Conservation (phyloP, 2,888 invertebrate species). For the Xanthia icteritia region DNA sequence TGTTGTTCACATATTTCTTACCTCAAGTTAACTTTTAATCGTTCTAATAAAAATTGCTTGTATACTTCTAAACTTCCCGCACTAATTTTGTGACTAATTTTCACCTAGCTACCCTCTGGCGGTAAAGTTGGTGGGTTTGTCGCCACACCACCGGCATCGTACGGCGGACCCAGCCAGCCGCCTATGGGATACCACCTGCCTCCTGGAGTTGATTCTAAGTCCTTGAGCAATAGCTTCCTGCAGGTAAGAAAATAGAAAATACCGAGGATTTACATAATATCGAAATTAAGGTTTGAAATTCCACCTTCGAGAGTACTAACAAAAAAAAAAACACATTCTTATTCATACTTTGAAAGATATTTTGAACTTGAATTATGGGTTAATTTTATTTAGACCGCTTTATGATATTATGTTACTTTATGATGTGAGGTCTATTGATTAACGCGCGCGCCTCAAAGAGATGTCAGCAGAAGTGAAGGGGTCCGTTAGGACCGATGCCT, state of each 20-base stretch:
- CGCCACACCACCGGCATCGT: slow-evolving; percentile 76
- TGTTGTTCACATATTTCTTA: background rate
- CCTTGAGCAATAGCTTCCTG: slow-evolving; percentile 91
- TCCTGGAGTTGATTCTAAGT: slow-evolving; percentile 91
- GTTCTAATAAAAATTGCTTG: background rate
- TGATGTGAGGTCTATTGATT: too few relatives aligned
- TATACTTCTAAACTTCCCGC: background rate
- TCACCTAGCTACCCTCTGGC: slow-evolving; percentile 81
- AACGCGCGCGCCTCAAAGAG: too few relatives aligned
- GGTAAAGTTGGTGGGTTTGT: slow-evolving; percentile 86
- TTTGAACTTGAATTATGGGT: background rate
- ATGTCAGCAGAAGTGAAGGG: too few relatives aligned
- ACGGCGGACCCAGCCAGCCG: slow-evolving; percentile 78
- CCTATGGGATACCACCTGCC: slow-evolving; percentile 93
- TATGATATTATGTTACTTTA: background rate
- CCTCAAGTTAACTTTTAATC: background rate
- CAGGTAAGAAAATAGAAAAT: slow-evolving; percentile 79
- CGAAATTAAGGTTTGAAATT: background rate
- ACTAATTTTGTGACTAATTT: slow-evolving; percentile 47
- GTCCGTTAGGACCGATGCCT: too few relatives aligned
- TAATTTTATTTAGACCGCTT: background rate
- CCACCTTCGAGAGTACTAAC: background rate
- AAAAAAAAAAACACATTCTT: background rate
- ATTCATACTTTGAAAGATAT: background rate
- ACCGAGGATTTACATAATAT: slow-evolving; percentile 1